Conservation (phyloP, 2,113 vertebrate genomes). For the Nerophis lumbriciformis region DNA sequence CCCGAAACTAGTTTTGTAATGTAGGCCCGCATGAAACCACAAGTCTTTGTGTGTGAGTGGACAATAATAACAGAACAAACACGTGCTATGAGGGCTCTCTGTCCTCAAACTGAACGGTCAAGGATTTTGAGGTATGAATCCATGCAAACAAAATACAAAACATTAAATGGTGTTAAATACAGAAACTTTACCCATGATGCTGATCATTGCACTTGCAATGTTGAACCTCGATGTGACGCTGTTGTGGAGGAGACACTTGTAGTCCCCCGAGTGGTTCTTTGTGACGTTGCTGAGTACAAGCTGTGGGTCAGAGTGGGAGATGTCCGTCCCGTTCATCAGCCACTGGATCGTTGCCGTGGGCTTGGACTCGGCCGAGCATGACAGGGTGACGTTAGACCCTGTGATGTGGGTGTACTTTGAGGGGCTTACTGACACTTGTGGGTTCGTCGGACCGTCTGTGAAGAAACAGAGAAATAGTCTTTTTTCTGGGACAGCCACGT, state of each 20-base stretch:
- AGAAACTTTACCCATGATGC: conserved; percentile 47
- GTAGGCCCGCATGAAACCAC: conserved; percentile 1
- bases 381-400: conserved; percentile 55
- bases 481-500: background rate
- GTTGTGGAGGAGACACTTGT: conserved; percentile 62
- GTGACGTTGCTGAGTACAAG: conserved; percentile 32
- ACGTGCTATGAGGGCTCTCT: background rate
- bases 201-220: conserved; percentile 29
- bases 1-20: background rate
- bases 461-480: background rate
- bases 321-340: conserved; percentile 32
- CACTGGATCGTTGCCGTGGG: conserved; percentile 54
- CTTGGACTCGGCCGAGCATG: conserved; percentile 54
- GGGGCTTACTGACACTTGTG: conserved; percentile 33
- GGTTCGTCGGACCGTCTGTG: conserved; percentile 63
- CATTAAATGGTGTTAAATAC: no score
- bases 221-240: conserved; percentile 39
- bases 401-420: conserved; percentile 11
- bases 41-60: background rate
- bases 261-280: conserved; percentile 46
- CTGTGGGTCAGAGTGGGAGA: conserved; percentile 11
- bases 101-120: background rate
- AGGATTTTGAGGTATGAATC: background rate
- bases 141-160: background rate
- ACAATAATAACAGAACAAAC: background rate